Percentiles rank a stretch among this genome's conserved stretches.
These are phyloP conservation scores for Bovichtus diacanthus DNA, from an alignment of 2,797 vertebrate species.

Conservation along the genomic window DNA sequence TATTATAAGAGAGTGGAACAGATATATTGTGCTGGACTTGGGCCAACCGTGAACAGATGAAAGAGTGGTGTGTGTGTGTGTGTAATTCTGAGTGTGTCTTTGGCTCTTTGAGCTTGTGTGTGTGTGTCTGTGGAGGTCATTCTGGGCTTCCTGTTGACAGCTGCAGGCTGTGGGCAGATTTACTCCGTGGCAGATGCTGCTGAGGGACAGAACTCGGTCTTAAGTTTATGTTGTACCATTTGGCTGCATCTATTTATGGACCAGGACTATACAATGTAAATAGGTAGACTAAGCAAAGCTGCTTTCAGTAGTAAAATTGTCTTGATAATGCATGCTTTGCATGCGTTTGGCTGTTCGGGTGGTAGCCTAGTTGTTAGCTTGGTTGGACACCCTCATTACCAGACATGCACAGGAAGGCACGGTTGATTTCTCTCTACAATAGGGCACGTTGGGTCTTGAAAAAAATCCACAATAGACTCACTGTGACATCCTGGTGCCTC, in stretches of 20 bases:
- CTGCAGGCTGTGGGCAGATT: constrained; percentile 83
- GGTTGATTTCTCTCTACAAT: constrained; percentile 65
- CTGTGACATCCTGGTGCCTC: constrained; percentile 66
- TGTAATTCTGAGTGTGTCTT: constrained; percentile 30
- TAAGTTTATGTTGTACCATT: constrained; percentile 79
- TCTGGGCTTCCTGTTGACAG: constrained; percentile 85
- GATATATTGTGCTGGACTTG: constrained; percentile 51
- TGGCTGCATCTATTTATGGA: constrained; percentile 78
- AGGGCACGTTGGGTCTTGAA: constrained; percentile 53
- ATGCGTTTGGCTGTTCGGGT: constrained; percentile 27
- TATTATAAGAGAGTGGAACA: constrained; percentile 32
- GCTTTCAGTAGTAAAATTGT: constrained; percentile 50
- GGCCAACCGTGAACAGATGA: constrained; percentile 66
- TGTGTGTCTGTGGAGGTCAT: constrained; percentile 73
- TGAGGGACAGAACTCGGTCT: constrained; percentile 72
- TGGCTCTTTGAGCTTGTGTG: constrained; percentile 57
- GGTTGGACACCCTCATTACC: constrained; percentile 71
- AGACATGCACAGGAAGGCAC: constrained; percentile 64
- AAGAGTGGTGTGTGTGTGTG: constrained; percentile 44
- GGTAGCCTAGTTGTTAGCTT: constrained; percentile 34
- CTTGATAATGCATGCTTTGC: constrained; percentile 21
- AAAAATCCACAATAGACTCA: constrained; percentile 61
- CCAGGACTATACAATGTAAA: constrained; percentile 53
- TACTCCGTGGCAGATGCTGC: constrained; percentile 83
- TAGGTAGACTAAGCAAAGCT: constrained; percentile 71